Base-by-base conservation (phyloP, 2,797 vertebrate genomes). In the Siniperca scherzeri region DNA sequence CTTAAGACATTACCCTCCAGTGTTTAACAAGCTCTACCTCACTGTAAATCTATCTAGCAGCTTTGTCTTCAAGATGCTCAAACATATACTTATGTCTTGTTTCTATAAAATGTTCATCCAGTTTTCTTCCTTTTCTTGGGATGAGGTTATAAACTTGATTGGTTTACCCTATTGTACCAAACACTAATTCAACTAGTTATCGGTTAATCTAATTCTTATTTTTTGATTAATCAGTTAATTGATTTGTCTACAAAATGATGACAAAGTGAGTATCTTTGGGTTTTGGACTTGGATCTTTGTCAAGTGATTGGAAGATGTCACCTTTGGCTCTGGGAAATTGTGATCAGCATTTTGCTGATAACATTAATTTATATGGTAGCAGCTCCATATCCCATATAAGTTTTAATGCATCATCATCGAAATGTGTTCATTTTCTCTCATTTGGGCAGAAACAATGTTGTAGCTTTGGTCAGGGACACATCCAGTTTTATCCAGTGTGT, bases 1-100 rank as follows among this genome's bases (percentile, higher is more conserved):
- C 36, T 55, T 50, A 80, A 42, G 57, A 70, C 69, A 33, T 74
- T 74, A 48, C 38, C 59, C 44, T 77, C 22, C 57, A 33, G 55
- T 62, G 74, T 72, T 84, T 65, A 83, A 65, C 70, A 48, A 82
- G 59, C 75, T 70, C 5, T 10, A 33, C 21, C 27, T 22, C 40
- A 17, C 70, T 59, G 33, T 38, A 25, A 74, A 22, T 82, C 12
- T 67, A 56, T 73, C 27, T 17, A 71, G 42, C 48, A 60, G 56
- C 22, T 14, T 0, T 19, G 38, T 67, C 72, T 68, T 52, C 22
- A 40, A 78, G 40, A 62, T 44, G 3, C 36, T 44, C 52, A 53
- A 16, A 64, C 50, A 33, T 40, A 56, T 5, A 50, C 42, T 73
- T 21, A 5, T n/a, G 44, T 27, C 59, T 57, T 59, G 16, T 61